phyloP scores from a whole-genome alignment of 2,113 vertebrate genomes.

The Prochilodus magdalenae region DNA sequence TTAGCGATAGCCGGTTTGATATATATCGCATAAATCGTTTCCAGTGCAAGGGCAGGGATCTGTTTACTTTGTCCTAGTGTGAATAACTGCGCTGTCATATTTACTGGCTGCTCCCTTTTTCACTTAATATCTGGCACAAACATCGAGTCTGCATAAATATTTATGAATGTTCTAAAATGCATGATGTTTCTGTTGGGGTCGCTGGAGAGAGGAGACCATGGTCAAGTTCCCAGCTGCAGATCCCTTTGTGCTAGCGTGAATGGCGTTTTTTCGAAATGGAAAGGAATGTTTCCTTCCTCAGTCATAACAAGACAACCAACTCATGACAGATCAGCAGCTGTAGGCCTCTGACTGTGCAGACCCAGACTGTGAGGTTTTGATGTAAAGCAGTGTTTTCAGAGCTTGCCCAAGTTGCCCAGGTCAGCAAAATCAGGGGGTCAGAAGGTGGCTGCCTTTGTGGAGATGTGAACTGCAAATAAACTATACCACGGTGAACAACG shows the following conservation, averaged over 20 bases:
- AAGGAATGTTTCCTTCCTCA: neutral
- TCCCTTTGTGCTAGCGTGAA: neutral
- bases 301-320: neutral
- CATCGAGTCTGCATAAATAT: neutral
- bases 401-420: neutral
- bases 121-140: neutral
- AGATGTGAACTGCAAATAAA: neutral
- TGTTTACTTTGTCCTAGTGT: slow-evolving; percentile 12
- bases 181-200: neutral
- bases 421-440: neutral
- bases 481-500: neutral
- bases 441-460: neutral
- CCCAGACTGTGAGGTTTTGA: neutral
- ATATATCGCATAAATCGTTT: neutral
- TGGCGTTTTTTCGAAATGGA: slow-evolving; percentile 12
- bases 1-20: neutral
- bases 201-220: neutral
- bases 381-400: neutral
- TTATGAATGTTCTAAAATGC: neutral
- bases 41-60: neutral
- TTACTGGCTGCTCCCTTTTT: neutral
- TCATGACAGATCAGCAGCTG: neutral
- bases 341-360: neutral
- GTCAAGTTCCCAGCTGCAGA: slow-evolving; percentile 6
- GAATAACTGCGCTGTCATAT: neutral